A percentile compares a stretch with the other conserved stretches of the same genome.
phyloP scores from a whole-genome alignment of 1,140 invertebrate species.

The Zaprionus kolodkinae region DNA sequence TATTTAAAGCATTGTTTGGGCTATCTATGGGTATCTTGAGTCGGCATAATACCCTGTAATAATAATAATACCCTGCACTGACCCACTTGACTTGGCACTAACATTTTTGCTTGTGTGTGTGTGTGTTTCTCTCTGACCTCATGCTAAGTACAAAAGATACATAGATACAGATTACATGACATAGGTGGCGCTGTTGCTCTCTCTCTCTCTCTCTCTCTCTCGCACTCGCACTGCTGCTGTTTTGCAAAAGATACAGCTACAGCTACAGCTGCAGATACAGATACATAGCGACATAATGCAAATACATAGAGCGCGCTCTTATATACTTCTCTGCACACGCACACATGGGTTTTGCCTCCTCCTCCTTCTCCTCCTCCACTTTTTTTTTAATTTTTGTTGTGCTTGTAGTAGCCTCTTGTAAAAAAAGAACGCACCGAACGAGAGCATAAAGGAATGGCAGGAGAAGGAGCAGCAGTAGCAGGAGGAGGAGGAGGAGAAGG shows the following conservation, averaged over 20 bases:
- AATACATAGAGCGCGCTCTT: constrained; percentile 26
- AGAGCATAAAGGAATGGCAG: constrained; percentile 7
- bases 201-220: background rate
- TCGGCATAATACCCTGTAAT: background rate
- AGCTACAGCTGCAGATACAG: background rate
- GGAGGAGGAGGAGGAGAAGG: background rate
- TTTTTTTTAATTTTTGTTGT: constrained; percentile 36
- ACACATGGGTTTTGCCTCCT: background rate
- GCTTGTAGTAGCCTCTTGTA: constrained; percentile 41
- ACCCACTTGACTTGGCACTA: background rate
- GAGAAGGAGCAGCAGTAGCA: constrained; percentile 15
- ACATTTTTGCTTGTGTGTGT: constrained; percentile 27
- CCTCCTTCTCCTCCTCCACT: background rate
- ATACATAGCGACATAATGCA: constrained; percentile 34
- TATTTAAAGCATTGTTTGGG: no score
- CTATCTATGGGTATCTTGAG: background rate
- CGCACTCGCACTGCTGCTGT: background rate
- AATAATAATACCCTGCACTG: no score
- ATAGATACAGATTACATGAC: constrained; percentile 1
- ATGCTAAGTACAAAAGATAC: constrained; percentile 25
- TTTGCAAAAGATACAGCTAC: constrained; percentile 9
- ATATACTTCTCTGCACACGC: constrained; percentile 9
- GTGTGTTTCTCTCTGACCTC: constrained; percentile 27
- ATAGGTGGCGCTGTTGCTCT: background rate
- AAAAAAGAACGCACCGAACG: constrained; percentile 24